Percentiles rank a stretch among this genome's conserved stretches.
phyloP scores from a whole-genome alignment of 2,888 invertebrate genomes.

The Eristalis pertinax region DNA sequence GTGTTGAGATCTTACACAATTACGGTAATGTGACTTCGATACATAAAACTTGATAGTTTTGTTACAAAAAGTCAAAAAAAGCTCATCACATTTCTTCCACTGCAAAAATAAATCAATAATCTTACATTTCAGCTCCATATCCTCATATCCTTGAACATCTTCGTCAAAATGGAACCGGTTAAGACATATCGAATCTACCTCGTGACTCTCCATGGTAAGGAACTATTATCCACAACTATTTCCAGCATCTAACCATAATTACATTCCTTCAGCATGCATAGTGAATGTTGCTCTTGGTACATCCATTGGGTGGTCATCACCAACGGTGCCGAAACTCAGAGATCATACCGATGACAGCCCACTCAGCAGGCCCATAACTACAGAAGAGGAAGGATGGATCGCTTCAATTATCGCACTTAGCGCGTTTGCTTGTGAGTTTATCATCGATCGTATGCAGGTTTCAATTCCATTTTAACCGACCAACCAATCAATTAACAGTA shows the following conservation, averaged over 20 bases:
- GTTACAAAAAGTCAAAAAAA: no score
- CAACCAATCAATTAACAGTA: no score
- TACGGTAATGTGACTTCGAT: no score
- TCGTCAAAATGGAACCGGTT: constrained; percentile 13
- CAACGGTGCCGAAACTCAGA: constrained; percentile 85
- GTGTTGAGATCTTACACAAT: no score
- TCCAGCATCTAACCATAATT: background rate
- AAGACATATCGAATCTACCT: constrained; percentile 31
- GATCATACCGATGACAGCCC: constrained; percentile 77
- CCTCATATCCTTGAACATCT: background rate
- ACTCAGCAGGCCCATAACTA: constrained; percentile 82
- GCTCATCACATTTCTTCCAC: no score
- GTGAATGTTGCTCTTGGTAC: constrained; percentile 87
- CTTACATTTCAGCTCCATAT: background rate
- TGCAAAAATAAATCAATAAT: background rate
- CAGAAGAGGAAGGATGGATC: constrained; percentile 87
- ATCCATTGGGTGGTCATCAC: constrained; percentile 89
- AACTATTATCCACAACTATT: background rate
- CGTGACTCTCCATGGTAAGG: constrained; percentile 4
- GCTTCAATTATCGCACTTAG: constrained; percentile 87
- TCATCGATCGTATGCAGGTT: no score
- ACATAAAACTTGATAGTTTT: no score
- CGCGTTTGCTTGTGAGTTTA: constrained; percentile 84
- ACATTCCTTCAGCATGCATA: constrained; percentile 83
- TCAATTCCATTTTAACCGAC: background rate